Percentiles rank a stretch among this genome's conserved stretches.
These are phyloP conservation scores for Campylomormyrus numenius DNA, from an alignment of 2,113 vertebrate species.

Conservation along the genomic window DNA sequence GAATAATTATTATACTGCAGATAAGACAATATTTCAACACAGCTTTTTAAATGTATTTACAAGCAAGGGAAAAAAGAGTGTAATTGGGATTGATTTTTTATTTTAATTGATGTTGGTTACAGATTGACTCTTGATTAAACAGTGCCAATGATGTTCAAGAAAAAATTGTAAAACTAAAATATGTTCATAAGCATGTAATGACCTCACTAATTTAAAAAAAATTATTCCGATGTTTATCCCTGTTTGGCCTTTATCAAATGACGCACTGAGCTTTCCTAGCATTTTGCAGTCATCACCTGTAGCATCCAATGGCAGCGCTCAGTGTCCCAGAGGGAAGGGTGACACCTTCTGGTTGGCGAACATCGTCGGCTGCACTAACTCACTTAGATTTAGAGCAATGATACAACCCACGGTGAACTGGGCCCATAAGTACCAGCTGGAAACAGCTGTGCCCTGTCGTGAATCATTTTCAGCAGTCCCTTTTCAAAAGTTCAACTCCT, in stretches of 20 bases:
- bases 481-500: not conserved
- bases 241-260: not conserved
- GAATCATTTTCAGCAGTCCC: not conserved
- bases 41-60: not conserved
- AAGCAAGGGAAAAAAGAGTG: not conserved
- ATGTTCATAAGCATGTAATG: not conserved
- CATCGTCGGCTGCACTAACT: not conserved
- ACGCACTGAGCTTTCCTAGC: not conserved
- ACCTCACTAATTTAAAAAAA: not conserved
- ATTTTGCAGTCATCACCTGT: not conserved
- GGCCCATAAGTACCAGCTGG: too few relatives aligned
- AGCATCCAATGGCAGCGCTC: not conserved
- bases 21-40: not conserved
- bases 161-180: not conserved
- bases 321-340: constrained; percentile 21
- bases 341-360: constrained; percentile 18
- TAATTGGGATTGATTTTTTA: not conserved
- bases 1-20: not conserved
- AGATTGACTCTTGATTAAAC: not conserved
- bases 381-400: not conserved
- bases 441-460: too few relatives aligned
- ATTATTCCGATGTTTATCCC: not conserved
- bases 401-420: not conserved
- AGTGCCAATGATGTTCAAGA: not conserved
- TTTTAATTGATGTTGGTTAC: not conserved